Base-by-base conservation (phyloP, 2,888 invertebrate species). In the Netelia fuscicornis region DNA sequence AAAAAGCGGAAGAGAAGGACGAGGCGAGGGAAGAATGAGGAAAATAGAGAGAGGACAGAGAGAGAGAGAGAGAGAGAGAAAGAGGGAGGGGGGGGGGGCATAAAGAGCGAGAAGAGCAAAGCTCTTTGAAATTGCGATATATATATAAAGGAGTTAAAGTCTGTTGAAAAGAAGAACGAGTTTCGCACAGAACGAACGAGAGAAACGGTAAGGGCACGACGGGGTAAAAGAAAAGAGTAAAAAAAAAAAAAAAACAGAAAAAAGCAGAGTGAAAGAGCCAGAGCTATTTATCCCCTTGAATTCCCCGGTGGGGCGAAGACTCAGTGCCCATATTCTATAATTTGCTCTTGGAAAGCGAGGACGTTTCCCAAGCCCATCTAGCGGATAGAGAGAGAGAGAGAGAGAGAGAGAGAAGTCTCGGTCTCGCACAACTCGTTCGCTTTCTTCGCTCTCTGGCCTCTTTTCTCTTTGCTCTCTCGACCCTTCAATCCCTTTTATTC, bases 241-340 rank as follows among this genome's bases (percentile, higher is more conserved):
- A 64, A 54, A 68, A 70, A 76, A 81, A 81, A 25, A 37, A 72
- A 80, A 75, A 68, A 79, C 78, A 68, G 74, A 48, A 42, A 68
- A 83, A 62, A 42, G 30, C 23, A 8, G 79, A 58, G 80, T 48
- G 65, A 71, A 56, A 52, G 71, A 75, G 76, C 64, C 60, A 60
- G 77, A 85, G 89, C 86, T 89, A 89, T 89, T 90, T 89, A 90
- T 90, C 89, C 89, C 89, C 86, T 87, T 77, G 89, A 89, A 89
- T 88, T 89, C 88, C 87, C 88, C 84, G 83, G 84, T 86, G 81
- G 81, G 85, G 81, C 83, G 83, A 77, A 72, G 86, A 83, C 81
- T 85, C 84, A 76, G 85, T 88, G 87, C 89, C 88, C 88, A 90
- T 90, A 90, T 91, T 91, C 90, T 88, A 90, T 89, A 90, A 90